Conservation (phyloP, 37 sponge, comb jelly and placozoan species). For the Spongilla lacustris region DNA sequence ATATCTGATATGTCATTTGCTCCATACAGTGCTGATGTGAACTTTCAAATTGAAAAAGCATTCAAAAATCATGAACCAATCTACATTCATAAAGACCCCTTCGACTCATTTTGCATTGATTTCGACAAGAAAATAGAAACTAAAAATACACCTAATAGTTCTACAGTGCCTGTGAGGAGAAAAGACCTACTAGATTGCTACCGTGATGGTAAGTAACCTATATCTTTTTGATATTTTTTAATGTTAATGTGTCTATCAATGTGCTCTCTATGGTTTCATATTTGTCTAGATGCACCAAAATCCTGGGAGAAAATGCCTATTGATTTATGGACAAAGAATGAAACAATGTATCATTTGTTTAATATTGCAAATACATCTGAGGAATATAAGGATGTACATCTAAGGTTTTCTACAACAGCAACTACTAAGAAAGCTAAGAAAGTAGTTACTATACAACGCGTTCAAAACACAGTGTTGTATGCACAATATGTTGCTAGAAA, state of each 20-base stretch:
- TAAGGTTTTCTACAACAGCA: constrained; percentile 31
- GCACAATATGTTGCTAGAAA: constrained; percentile 57
- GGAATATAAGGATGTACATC: constrained; percentile 34
- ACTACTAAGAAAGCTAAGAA: constrained; percentile 8
- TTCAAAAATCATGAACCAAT: background rate
- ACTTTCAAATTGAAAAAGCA: constrained; percentile 56
- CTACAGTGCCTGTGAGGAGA: constrained; percentile 14
- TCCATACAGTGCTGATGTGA: constrained; percentile 23
- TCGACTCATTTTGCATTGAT: constrained; percentile 24
- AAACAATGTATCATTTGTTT: constrained; percentile 25
- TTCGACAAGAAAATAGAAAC: constrained; percentile 13
- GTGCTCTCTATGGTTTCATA: background rate
- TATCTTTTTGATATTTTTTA: too few relatives aligned
- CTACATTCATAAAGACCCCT: background rate
- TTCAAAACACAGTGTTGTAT: constrained; percentile 67
- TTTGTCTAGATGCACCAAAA: background rate
- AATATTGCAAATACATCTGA: constrained; percentile 14
- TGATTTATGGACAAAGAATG: constrained; percentile 28
- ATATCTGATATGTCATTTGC: constrained; percentile 3
- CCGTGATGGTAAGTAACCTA: constrained; percentile 13
- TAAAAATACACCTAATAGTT: background rate
- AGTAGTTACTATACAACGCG: constrained; percentile 60
- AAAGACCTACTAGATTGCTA: background rate
- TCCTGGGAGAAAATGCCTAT: constrained; percentile 58
- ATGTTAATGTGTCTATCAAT: too few relatives aligned